These are phyloP conservation scores for Acarapis woodi DNA, from an alignment of 1,140 invertebrate genomes.

Conservation along the genomic window DNA sequence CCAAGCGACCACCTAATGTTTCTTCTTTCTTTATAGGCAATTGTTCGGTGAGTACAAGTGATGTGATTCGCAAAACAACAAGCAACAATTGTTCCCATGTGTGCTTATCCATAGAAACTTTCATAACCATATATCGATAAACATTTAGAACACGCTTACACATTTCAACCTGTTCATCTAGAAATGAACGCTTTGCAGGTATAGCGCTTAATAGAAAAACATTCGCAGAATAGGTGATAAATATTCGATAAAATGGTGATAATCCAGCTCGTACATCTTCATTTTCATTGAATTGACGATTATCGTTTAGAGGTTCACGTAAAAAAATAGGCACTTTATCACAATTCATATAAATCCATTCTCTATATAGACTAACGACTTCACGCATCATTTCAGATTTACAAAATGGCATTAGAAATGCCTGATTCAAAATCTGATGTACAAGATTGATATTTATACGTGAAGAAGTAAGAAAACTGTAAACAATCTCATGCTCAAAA, in stretches of 20 bases:
- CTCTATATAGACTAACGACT: slow-evolving; percentile 75
- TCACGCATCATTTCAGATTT: slow-evolving; percentile 56
- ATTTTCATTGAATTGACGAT: no score
- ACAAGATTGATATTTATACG: slow-evolving; percentile 80
- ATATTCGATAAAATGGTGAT: slow-evolving; percentile 65
- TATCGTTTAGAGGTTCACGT: slow-evolving; percentile 7
- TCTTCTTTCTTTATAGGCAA: slow-evolving; percentile 39
- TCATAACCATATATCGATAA: slow-evolving; percentile 89
- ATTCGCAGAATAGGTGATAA: slow-evolving; percentile 79
- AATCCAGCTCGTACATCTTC: slow-evolving; percentile 17
- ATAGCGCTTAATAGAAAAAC: slow-evolving; percentile 51
- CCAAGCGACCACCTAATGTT: slow-evolving; percentile 46
- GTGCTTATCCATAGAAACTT: slow-evolving; percentile 58
- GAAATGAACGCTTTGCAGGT: slow-evolving; percentile 20
- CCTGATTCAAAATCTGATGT: slow-evolving; percentile 72
- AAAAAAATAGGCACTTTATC: slow-evolving; percentile 14
- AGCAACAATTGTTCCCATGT: slow-evolving; percentile 71
- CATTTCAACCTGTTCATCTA: slow-evolving; percentile 64
- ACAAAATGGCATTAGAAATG: slow-evolving; percentile 54
- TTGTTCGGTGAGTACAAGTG: slow-evolving; percentile 45
- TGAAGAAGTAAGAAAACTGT: slow-evolving; percentile 55
- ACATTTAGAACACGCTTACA: slow-evolving; percentile 88
- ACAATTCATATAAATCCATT: slow-evolving; percentile 76
- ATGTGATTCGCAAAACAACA: slow-evolving; percentile 70
- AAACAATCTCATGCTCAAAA: slow-evolving; percentile 26